phyloP scores from a whole-genome alignment of 1,140 invertebrate genomes.

The Sycobia sp. region DNA sequence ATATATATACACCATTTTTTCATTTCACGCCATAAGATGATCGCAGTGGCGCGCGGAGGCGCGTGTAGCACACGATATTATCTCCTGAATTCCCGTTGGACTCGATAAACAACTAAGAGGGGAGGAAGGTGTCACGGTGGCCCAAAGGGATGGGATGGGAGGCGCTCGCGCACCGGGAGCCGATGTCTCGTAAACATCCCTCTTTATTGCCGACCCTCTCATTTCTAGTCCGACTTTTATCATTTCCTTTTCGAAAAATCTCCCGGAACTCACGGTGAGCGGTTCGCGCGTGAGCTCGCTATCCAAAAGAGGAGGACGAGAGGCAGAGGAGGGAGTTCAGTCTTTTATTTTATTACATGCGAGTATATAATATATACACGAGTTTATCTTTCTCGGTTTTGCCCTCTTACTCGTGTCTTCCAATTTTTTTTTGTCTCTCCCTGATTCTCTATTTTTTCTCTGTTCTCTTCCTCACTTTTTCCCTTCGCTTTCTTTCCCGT shows the following conservation, averaged over 20 bases:
- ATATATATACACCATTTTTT: no score
- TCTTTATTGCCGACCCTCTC: constrained; percentile 52
- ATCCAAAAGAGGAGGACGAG: not conserved
- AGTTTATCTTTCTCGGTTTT: constrained; percentile 23
- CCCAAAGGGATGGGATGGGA: constrained; percentile 19
- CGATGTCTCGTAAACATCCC: constrained; percentile 54
- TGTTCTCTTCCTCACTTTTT: not conserved
- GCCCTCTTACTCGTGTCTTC: constrained; percentile 14
- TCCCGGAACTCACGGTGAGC: constrained; percentile 24
- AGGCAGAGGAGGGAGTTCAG: constrained; percentile 12
- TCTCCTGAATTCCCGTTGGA: constrained; percentile 54
- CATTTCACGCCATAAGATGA: no score
- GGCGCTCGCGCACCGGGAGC: constrained; percentile 45
- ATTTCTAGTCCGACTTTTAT: constrained; percentile 54
- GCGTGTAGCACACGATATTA: constrained; percentile 46
- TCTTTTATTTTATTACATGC: constrained; percentile 34
- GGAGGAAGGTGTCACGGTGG: constrained; percentile 36
- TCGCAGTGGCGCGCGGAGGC: not conserved
- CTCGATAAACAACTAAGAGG: constrained; percentile 54
- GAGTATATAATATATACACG: not conserved
- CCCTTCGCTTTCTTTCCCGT: not conserved
- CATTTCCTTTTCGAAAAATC: constrained; percentile 53
- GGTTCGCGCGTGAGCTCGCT: not conserved
- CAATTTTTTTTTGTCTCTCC: constrained; percentile 14
- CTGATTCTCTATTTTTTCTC: not conserved